phyloP scores from a whole-genome alignment of 2,888 invertebrate genomes.

The Drosophila tripunctata region DNA sequence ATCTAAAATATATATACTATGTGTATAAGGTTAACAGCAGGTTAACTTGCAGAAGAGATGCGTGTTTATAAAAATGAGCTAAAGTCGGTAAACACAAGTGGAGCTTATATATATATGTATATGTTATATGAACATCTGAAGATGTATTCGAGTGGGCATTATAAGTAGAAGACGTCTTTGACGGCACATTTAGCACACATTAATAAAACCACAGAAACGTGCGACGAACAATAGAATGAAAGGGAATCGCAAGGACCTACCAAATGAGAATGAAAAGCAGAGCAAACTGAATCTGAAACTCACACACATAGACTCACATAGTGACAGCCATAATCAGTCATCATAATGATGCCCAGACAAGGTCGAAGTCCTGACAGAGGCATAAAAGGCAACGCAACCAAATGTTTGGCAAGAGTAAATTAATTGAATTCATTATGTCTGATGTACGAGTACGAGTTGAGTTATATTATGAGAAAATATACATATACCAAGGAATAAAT shows the following conservation, averaged over 20 bases:
- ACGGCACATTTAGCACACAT: conserved; percentile 72
- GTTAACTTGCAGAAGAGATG: not conserved
- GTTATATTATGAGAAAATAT: conserved; percentile 1
- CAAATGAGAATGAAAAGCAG: conserved; percentile 5
- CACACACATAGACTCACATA: not conserved
- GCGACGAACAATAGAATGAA: conserved; percentile 28
- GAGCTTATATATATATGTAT: not conserved
- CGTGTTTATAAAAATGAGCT: conserved; percentile 46
- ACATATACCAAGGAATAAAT: too few species aligned
- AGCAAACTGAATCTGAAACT: conserved; percentile 26
- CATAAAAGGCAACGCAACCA: conserved; percentile 26
- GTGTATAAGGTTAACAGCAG: conserved; percentile 1
- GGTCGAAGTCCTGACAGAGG: conserved; percentile 28
- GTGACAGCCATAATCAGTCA: conserved; percentile 69
- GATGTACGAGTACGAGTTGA: conserved; percentile 44
- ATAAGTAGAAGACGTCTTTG: conserved; percentile 55
- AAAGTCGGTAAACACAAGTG: conserved; percentile 15
- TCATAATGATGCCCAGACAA: conserved; percentile 69
- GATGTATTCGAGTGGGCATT: conserved; percentile 51
- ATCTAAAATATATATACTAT: not conserved
- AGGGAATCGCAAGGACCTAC: conserved; percentile 3
- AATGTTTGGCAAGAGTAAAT: conserved; percentile 65
- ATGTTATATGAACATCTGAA: conserved; percentile 45
- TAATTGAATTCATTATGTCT: conserved; percentile 76
- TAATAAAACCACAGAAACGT: conserved; percentile 71